Evolutionary conservation across 1,140 invertebrate genomes (phyloP), one percentile per base, ranked within the genome.

Genomic region (Metaphire vulgaris): DNA sequence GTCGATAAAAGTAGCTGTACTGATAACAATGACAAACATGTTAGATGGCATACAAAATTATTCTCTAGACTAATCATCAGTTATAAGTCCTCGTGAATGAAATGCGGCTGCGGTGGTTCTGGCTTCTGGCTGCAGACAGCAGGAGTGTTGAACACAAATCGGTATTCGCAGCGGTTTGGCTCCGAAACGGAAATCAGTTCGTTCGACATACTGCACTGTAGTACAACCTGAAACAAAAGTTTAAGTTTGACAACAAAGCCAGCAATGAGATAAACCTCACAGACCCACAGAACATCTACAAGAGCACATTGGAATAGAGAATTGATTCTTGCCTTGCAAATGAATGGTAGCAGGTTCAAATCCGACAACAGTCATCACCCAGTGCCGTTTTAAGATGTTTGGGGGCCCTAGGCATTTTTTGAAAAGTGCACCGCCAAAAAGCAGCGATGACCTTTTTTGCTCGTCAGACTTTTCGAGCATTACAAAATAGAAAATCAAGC

Each of bases 151-250:
- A 99, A 93, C 76, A 93, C 91, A 87, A 96, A 93, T 65, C 91
- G 89, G 84, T 99, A 99, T 89, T 99, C 97, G 89, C 97, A 99
- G 75, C 95, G 90, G 85, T 91, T 96, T 12, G 97, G 97, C 87
- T 99, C 97, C 31, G 90, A 89, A 0, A 96, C 95, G 28, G 90
- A 89, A 0, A 90, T 88, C 0, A 99, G 81, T 86, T 91, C 90
- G 79, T 92, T 93, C 83, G 96, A 93, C 74, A 90, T 87, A 1
- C 96, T 96, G 88, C 97, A 99, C 28, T 85, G 88, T 1, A 99
- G 84, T 79, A 89, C 87, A 1, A 98, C 92, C 80, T 90, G 79
- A n/a, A n/a, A n/a, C n/a, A n/a, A n/a, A n/a, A n/a, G n/a, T n/a
- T n/a, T n/a, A n/a, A n/a, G n/a, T n/a, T n/a, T n/a, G n/a, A n/a